A percentile compares a stretch with the other conserved stretches of the same genome.
These are phyloP conservation scores for Cephonodes hylas DNA, from an alignment of 2,888 invertebrate genomes.

Conservation along the genomic window DNA sequence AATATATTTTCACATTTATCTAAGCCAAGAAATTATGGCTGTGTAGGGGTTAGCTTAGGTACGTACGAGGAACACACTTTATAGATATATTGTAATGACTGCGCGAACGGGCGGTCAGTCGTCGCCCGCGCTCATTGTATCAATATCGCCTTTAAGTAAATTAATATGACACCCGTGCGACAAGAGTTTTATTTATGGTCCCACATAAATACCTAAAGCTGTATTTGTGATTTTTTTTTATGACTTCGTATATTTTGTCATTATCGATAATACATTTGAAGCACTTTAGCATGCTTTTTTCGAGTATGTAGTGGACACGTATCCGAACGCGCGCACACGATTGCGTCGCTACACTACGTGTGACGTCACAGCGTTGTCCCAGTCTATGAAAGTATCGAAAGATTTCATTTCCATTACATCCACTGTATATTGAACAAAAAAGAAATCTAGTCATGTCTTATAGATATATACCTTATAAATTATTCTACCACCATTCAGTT, in stretches of 20 bases:
- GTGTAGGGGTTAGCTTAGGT: no score
- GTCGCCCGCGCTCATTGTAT: no score
- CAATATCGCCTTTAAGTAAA: no score
- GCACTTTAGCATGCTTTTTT: not conserved
- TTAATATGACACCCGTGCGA: no score
- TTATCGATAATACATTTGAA: not conserved
- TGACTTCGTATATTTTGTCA: not conserved
- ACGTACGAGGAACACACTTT: no score
- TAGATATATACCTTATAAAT: not conserved
- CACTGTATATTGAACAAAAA: not conserved
- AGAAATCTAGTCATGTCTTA: constrained; percentile 1
- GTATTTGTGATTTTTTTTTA: not conserved
- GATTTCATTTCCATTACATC: not conserved
- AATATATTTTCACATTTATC: not conserved
- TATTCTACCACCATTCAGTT: constrained; percentile 7
- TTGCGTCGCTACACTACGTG: constrained; percentile 18
- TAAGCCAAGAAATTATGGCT: not conserved
- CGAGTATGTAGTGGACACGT: not conserved
- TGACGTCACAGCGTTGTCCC: constrained; percentile 28
- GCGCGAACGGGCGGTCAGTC: no score
- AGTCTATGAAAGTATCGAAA: constrained; percentile 21
- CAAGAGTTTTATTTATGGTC: no score
- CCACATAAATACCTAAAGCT: no score
- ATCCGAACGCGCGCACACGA: constrained; percentile 28
- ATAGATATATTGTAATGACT: no score